These are phyloP conservation scores for Takifugu ocellatus DNA, from an alignment of 2,797 vertebrate species.

Conservation along the genomic window DNA sequence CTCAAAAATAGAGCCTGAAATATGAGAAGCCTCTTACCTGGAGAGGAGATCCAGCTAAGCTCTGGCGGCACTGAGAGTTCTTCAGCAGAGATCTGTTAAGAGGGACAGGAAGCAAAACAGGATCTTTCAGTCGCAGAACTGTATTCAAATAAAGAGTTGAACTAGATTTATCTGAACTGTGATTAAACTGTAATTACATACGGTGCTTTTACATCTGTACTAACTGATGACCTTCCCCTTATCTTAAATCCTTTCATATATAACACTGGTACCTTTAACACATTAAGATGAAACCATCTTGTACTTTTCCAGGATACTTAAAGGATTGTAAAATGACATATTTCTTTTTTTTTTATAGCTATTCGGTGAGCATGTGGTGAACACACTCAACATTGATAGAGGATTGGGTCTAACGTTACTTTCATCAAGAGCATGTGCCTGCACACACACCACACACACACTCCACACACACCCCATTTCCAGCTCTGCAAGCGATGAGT, in stretches of 20 bases:
- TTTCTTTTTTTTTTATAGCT: not conserved
- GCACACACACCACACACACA: slow-evolving; percentile 7
- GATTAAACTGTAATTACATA: not conserved
- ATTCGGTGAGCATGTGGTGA: too few species aligned
- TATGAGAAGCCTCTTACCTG: slow-evolving; percentile 72
- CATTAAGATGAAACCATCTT: too few species aligned
- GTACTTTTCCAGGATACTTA: too few species aligned
- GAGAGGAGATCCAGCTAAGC: slow-evolving; percentile 80
- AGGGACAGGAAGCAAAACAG: slow-evolving; percentile 11
- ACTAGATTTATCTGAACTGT: not conserved
- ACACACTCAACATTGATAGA: not conserved
- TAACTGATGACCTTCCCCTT: not conserved
- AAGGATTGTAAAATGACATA: too few species aligned
- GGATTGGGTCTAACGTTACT: not conserved
- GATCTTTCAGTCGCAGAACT: not conserved
- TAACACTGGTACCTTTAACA: not conserved
- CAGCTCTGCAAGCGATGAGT: not conserved
- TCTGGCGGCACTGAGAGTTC: slow-evolving; percentile 87
- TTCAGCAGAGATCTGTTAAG: slow-evolving; percentile 85
- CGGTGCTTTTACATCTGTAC: not conserved
- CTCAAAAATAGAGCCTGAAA: not conserved
- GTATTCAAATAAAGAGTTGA: not conserved
- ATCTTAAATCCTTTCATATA: not conserved
- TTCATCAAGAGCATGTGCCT: slow-evolving; percentile 15
- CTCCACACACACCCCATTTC: not conserved